Percentiles rank a stretch among this genome's conserved stretches.
phyloP scores from a whole-genome alignment of 2,888 invertebrate species.

The Ecliptopera silaceata region DNA sequence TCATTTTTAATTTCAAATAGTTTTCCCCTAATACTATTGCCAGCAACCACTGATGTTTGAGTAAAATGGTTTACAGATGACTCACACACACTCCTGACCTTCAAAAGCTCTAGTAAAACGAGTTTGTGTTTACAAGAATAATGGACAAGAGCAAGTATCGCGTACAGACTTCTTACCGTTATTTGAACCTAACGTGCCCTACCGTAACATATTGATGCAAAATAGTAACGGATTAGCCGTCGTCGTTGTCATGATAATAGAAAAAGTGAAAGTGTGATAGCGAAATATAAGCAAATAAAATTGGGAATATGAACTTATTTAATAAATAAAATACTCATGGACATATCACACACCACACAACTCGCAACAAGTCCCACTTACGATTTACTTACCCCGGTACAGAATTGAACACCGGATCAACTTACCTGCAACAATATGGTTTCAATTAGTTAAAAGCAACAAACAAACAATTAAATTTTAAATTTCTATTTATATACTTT shows the following conservation, averaged over 20 bases:
- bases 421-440: conserved; percentile 28
- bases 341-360: no score
- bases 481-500: neutral
- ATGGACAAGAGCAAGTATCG: conserved; percentile 3
- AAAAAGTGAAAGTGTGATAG: neutral
- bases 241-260: neutral
- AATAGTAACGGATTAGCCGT: neutral
- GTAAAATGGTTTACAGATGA: conserved; percentile 6
- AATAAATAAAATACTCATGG: no score
- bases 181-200: neutral
- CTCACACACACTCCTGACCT: conserved; percentile 12
- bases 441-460: conserved; percentile 19
- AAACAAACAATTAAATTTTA: neutral
- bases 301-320: no score
- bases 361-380: no score
- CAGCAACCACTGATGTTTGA: conserved; percentile 5
- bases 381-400: conserved; percentile 13
- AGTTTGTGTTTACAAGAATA: neutral
- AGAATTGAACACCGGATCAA: conserved; percentile 6
- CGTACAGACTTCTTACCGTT: conserved; percentile 5
- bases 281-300: no score
- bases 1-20: no score
- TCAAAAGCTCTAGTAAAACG: conserved; percentile 2
- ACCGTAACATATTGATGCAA: neutral
- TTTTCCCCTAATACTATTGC: no score